A percentile compares a stretch with the other conserved stretches of the same genome.
phyloP scores from a whole-genome alignment of 2,113 vertebrate species.

The Procavia capensis region DNA sequence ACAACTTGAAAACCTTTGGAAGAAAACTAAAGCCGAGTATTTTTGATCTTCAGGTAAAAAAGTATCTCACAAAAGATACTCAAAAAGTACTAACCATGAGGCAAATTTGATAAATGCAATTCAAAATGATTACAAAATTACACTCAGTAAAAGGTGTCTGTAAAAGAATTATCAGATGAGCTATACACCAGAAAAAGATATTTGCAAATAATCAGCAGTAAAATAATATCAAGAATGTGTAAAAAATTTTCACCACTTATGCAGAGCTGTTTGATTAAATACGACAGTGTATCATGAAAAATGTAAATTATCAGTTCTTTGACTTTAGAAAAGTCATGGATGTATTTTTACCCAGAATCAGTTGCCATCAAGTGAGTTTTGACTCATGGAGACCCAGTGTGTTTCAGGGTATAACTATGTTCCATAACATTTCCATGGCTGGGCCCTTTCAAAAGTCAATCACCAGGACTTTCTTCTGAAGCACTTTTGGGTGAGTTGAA shows the following conservation, averaged over 20 bases:
- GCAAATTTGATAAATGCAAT: background rate
- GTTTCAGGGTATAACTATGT: too few relatives aligned
- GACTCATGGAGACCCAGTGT: too few relatives aligned
- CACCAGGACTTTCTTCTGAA: too few relatives aligned
- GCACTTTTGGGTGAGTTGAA: too few relatives aligned
- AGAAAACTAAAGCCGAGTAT: background rate
- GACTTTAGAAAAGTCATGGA: too few relatives aligned
- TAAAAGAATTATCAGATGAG: background rate
- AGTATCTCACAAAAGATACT: background rate
- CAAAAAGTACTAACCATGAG: background rate
- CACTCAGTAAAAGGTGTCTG: background rate
- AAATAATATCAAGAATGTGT: background rate
- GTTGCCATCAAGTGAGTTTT: too few relatives aligned
- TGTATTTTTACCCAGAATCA: too few relatives aligned
- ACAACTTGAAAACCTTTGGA: background rate
- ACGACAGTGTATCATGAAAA: background rate
- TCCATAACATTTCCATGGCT: too few relatives aligned
- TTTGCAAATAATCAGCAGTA: background rate
- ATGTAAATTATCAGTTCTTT: background rate
- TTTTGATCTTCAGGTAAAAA: background rate
- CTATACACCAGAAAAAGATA: background rate
- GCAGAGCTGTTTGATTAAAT: too few relatives aligned
- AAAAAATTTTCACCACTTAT: too few relatives aligned
- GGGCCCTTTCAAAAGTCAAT: too few relatives aligned
- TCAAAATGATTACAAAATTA: background rate